Base-by-base conservation (phyloP, 2,888 invertebrate species). In the Sinohyriopsis cumingii region DNA sequence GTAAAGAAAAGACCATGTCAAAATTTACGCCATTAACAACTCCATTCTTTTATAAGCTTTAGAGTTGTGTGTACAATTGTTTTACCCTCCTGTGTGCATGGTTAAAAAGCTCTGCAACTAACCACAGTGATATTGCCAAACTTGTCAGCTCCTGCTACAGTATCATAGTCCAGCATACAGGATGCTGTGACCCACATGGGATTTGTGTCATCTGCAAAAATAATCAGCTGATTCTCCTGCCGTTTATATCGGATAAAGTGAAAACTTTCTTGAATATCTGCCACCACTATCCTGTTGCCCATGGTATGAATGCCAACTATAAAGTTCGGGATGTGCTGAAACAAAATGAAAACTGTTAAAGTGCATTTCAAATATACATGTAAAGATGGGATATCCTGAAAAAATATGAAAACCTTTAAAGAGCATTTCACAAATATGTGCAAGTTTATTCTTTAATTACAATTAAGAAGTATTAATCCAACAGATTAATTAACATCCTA, bases 131-230 rank as follows among this genome's bases (percentile, higher is more conserved):
- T 93, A 88, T 98, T 99, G 55, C 99, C 99, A 92, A 99, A 99
- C 91, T 99, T 99, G 90, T 99, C 99, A 12, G 97, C 96, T 72
- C 96, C 94, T 0, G 98, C 98, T 22, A 98, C 94, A 0, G 98
- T 98, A 87, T 97, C 96, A 86, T 98, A 99, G 91, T 99, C 99
- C 64, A 99, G 91, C 66, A 98, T 93, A 76, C 95, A 95, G 5
- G 95, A 95, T 64, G 95, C 95, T 0, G 98, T 98, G 55, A 98
- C 94, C 96, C 97, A 99, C 80, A 96, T 93, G 0, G 99, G 99
- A 90, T 96, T 95, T 0, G 98, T 98, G 88, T 99, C 99, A 89
- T 99, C 99, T 3, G 98, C 97, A 91, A 99, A 99, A 68, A 99
- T 95, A 45, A 99, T 97, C 73, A 99, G 92, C 87, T 99, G 98